Evolutionary conservation across 2,113 vertebrate species (phyloP), one percentile per base, ranked within the genome.

Genomic region (Pollachius pollachius): DNA sequence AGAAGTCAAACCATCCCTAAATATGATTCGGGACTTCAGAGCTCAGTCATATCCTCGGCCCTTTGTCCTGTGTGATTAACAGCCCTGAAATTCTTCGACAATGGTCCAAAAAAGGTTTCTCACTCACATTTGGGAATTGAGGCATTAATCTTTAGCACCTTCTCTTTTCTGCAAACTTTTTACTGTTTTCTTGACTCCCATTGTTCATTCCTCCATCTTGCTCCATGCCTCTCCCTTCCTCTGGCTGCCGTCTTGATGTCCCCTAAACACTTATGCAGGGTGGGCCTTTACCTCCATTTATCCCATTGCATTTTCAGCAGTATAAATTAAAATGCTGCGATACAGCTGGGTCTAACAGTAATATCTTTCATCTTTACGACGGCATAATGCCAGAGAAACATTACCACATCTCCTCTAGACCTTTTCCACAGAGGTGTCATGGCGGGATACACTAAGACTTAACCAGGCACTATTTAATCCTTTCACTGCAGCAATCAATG

Each of bases 61-160:
- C 65, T 67, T 74, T 78, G 78, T 84, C 78, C 73, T 68, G 75
- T 79, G 81, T 77, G 77, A 81, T 85, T 69, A 76, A 80, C 54
- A 56, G 72, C 57, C 61, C 5, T 7, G 48, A 57, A 18, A 16
- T 3, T 13, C 72, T 77, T 64, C 66, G 65, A 62, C 3, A 0
- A 25, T 67, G 74, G 73, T 66, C 77, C 72, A 63, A 57, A 57
- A 57, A 56, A 17, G 1, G 72, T 69, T 71, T 80, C 70, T 74
- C 48, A 48, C 56, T 64, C 71, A 69, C 54, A 54, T 71, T 61
- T 19, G 63, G 68, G 75, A 78, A 74, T 83, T 57, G 58, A 71
- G 68, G 21, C 75, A 76, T 82, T 85, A 80, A 82, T 80, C 73
- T 76, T 48, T 48, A 1, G 41, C 30, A 34, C 30, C 30, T 34